These are phyloP conservation scores for Cinclus mexicanus DNA, from an alignment of 2,113 vertebrate genomes.

Conservation along the genomic window DNA sequence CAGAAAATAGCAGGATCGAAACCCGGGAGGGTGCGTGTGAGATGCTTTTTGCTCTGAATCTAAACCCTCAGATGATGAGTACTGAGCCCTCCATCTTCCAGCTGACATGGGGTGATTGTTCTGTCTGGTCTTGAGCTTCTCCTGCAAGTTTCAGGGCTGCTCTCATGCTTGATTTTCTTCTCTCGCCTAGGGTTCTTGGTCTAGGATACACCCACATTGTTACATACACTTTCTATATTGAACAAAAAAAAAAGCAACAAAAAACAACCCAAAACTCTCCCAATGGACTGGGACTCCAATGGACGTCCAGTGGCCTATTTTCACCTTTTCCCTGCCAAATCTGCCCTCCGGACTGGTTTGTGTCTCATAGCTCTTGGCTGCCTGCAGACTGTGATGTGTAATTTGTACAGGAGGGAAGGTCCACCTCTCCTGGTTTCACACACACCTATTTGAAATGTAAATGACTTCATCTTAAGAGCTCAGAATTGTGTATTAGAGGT, in stretches of 20 bases:
- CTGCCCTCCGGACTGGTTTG: neutral
- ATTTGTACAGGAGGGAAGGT: neutral
- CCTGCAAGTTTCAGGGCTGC: neutral
- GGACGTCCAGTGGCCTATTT: neutral
- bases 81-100: neutral
- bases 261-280: neutral
- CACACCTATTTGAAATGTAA: rapidly evolving
- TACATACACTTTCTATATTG: neutral
- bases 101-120: rapidly evolving
- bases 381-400: neutral
- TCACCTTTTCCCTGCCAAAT: neutral
- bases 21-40: rapidly evolving
- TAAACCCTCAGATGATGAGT: neutral
- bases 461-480: neutral
- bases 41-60: neutral
- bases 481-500: neutral
- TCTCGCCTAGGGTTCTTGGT: too few species aligned
- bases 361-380: neutral
- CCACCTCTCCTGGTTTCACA: neutral
- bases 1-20: neutral
- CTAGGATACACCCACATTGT: neutral
- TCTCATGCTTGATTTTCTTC: neutral
- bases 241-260: neutral
- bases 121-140: neutral
- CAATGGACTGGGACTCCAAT: neutral